Evolutionary conservation across 2,113 vertebrate species (phyloP), one percentile per base, ranked within the genome.

Genomic region (Chamaetylas fuelleborni): DNA sequence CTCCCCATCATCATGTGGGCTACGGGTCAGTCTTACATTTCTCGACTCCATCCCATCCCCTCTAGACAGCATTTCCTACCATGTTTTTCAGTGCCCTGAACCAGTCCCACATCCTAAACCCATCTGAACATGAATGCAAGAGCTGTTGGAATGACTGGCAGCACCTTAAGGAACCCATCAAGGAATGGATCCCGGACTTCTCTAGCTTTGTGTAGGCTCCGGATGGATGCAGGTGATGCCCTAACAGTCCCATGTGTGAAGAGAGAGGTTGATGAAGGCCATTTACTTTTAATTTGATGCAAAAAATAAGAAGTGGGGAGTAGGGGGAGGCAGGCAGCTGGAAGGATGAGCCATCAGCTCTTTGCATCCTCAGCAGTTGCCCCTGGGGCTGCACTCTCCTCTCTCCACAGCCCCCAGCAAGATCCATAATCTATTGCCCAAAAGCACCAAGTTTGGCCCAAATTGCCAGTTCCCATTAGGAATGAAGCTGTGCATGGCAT

Each of bases 161-260:
- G 36, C 61, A 67, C 34, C 47, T 72, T 3, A 1, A 79, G 22
- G 36, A 13, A 40, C 62, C 33, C 47, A 7, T 65, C 14, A 19
- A 36, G 54, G 71, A 57, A n/a, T 60, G 29, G 36, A 96, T 42
- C 34, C 51, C 0, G 0, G 64, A 81, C 43, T 93, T 61, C 60
- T 50, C 51, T 17, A 80, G 77, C 65, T 93, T 58, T 77, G 25
- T 53, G 53, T 34, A 64, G 67, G 81, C 56, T 79, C 20, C 19
- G 71, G 47, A 56, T 56, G 34, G 53, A 64, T 94, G 23, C 66
- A 77, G 40, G 40, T 66, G 80, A 86, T 70, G 43, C 28, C 24
- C 43, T 19, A n/a, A 31, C 7, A 14, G 34, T 18, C 33, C 65
- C 2, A 0, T 8, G 8, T 9, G 12, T 2, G 1, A 47, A n/a